Conservation (phyloP, 1,140 invertebrate genomes). For the Eufriesea mexicana region DNA sequence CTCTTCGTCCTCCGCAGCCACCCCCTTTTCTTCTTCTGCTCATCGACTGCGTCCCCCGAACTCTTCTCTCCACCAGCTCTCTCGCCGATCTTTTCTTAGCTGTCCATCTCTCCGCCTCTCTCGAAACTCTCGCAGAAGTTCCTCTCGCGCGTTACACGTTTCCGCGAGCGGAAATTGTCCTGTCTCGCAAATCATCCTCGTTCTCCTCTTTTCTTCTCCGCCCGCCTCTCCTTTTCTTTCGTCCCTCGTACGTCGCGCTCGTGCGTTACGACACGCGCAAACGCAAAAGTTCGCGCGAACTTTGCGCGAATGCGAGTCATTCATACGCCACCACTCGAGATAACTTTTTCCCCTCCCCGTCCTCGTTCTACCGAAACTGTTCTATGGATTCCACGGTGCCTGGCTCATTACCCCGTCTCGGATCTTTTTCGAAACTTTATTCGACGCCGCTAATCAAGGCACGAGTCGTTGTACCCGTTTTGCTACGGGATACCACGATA, state of each 20-base stretch:
- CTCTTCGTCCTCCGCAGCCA: not conserved
- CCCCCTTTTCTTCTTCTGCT: not conserved
- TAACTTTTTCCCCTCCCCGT: not conserved
- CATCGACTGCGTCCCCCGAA: conserved; percentile 22
- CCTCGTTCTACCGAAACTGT: not conserved
- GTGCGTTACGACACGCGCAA: conserved; percentile 5
- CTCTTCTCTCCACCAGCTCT: not conserved
- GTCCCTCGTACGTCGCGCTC: not conserved
- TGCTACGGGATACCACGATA: not conserved
- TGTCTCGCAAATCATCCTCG: conserved; percentile 67
- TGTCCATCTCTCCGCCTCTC: conserved; percentile 30
- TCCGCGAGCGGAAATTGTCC: conserved; percentile 69
- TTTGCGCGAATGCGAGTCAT: conserved; percentile 14
- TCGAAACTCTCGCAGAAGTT: conserved; percentile 56
- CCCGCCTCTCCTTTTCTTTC: not conserved
- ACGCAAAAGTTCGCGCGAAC: not conserved
- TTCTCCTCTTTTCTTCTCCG: not conserved
- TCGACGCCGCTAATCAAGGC: not conserved
- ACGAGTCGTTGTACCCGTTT: not conserved
- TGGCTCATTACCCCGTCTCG: not conserved
- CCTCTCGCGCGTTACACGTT: conserved; percentile 62
- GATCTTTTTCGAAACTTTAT: not conserved
- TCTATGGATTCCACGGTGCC: conserved; percentile 29
- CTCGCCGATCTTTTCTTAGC: conserved; percentile 23
- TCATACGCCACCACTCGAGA: conserved; percentile 4